Conservation (phyloP, 2,888 invertebrate species). For the Eucera pruinosa region DNA sequence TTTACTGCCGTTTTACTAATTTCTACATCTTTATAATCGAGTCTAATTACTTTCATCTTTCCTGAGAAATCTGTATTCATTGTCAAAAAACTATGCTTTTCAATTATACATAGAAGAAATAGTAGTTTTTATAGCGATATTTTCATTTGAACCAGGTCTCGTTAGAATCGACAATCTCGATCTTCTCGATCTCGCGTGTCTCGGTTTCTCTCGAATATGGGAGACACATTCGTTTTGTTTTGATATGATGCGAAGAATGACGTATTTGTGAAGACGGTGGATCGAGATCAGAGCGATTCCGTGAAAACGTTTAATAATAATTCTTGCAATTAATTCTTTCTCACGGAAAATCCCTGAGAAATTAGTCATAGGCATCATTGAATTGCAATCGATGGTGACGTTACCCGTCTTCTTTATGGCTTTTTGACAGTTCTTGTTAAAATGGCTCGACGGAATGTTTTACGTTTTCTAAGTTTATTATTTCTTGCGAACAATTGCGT, state of each 20-base stretch:
- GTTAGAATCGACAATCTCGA: slow-evolving; percentile 32
- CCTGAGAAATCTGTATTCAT: neutral
- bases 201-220: slow-evolving; percentile 6
- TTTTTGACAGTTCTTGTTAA: slow-evolving; percentile 56
- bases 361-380: slow-evolving; percentile 14
- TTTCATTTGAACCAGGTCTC: slow-evolving; percentile 25
- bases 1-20: slow-evolving; percentile 67
- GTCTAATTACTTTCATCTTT: slow-evolving; percentile 40
- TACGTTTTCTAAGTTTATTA: slow-evolving; percentile 43
- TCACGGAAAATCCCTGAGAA: neutral
- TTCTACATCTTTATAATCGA: slow-evolving; percentile 74
- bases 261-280: slow-evolving; percentile 40
- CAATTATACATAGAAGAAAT: no score
- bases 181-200: slow-evolving; percentile 20
- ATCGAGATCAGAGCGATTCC: slow-evolving; percentile 32
- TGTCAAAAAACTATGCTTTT: rapidly evolving
- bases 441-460: slow-evolving; percentile 55
- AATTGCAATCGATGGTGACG: slow-evolving; percentile 16
- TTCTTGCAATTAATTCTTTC: neutral
- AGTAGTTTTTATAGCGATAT: no score
- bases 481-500: slow-evolving; percentile 35
- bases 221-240: slow-evolving; percentile 53
- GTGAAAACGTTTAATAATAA: slow-evolving; percentile 17
- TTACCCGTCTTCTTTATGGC: slow-evolving; percentile 57
- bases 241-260: slow-evolving; percentile 55